Percentiles rank a stretch among this genome's conserved stretches.
Evolutionary conservation across 2,888 invertebrate genomes (phyloP).

Genomic region (Mylabris sibirica): DNA sequence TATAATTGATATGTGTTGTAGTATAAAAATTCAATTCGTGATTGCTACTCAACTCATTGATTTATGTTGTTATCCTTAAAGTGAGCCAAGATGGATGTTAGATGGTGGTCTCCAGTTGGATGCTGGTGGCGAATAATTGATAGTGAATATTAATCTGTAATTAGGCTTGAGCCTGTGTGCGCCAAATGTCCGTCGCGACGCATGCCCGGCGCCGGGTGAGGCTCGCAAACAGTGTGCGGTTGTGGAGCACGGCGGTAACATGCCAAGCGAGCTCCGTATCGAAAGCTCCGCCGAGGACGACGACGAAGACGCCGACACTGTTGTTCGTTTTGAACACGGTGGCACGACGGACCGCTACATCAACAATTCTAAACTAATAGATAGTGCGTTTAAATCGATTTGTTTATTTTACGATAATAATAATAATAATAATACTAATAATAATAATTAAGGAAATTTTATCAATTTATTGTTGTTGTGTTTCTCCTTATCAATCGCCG

Average conservation of each 20-base stretch:
- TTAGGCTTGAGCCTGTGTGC: conserved; percentile 28
- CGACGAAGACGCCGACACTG: conserved; percentile 53
- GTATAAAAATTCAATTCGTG: no score
- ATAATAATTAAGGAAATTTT: background rate
- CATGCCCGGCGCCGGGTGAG: conserved; percentile 58
- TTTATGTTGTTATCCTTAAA: conserved; percentile 3
- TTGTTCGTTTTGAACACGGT: conserved; percentile 47
- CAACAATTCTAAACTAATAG: conserved; percentile 52
- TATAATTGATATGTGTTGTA: no score
- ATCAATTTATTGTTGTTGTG: conserved; percentile 37
- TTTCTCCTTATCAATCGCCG: conserved; percentile 53
- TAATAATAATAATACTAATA: no score
- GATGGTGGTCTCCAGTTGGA: conserved; percentile 14
- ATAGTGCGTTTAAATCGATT: conserved; percentile 45
- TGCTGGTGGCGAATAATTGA: conserved; percentile 33
- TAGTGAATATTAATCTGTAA: conserved; percentile 36
- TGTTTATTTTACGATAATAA: conserved; percentile 47
- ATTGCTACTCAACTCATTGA: conserved; percentile 1
- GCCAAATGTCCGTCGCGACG: conserved; percentile 46
- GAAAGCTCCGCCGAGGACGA: conserved; percentile 56
- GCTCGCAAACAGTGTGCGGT: conserved; percentile 60
- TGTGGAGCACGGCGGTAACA: conserved; percentile 60
- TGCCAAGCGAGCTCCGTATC: conserved; percentile 57
- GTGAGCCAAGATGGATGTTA: conserved; percentile 10
- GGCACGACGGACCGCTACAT: conserved; percentile 42